Percentiles rank a stretch among this genome's conserved stretches.
Conservation (phyloP, 2,888 invertebrate genomes). For the Chrysolina haemoptera region DNA sequence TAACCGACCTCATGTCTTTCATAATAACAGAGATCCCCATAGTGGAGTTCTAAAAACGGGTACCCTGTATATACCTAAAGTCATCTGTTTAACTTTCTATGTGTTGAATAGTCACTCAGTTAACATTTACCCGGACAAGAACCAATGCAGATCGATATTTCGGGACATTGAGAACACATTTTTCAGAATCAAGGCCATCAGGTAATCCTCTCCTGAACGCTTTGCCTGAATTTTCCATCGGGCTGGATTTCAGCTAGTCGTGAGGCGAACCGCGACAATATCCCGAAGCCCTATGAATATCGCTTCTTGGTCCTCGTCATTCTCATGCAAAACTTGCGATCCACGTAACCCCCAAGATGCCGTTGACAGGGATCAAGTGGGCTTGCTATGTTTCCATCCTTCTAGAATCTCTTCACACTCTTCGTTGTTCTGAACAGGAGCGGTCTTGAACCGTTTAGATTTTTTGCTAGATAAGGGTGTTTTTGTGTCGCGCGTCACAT, state of each 20-base stretch:
- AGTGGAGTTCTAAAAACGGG: no score
- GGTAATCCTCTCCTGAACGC: background rate
- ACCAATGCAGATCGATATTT: background rate
- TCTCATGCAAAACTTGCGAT: background rate
- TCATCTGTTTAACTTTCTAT: no score
- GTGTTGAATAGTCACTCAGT: no score
- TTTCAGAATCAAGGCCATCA: background rate
- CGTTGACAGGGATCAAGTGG: constrained; percentile 13
- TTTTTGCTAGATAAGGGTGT: no score
- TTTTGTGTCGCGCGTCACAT: no score
- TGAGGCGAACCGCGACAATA: background rate
- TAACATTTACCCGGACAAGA: no score
- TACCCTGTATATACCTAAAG: no score
- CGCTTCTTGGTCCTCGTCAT: background rate
- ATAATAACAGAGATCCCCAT: no score
- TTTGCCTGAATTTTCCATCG: background rate
- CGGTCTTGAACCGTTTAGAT: background rate
- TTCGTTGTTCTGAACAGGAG: background rate
- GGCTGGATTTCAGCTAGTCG: background rate
- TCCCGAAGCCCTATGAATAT: background rate
- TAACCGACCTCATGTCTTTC: no score
- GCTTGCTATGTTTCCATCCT: background rate
- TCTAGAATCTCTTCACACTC: background rate
- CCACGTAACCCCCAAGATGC: background rate
- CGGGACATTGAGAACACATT: background rate